These are phyloP conservation scores for Epinephelus fuscoguttatus DNA, from an alignment of 2,113 vertebrate genomes.

Conservation along the genomic window DNA sequence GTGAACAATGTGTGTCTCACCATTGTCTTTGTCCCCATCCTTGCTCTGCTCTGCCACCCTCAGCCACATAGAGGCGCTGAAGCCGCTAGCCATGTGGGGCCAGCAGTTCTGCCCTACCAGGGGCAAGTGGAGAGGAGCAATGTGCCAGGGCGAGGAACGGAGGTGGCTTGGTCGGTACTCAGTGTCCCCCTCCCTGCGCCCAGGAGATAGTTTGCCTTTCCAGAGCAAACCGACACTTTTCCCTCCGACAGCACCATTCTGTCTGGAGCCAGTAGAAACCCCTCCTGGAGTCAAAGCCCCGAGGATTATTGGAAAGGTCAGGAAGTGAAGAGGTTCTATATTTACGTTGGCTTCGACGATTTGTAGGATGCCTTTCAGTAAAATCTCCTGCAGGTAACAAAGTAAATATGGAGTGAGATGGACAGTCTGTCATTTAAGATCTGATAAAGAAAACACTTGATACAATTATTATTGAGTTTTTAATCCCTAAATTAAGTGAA, in stretches of 20 bases:
- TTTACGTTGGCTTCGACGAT: constrained; percentile 89
- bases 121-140: constrained; percentile 92
- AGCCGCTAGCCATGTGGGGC: constrained; percentile 97
- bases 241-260: constrained; percentile 67
- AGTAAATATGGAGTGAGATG: constrained; percentile 6
- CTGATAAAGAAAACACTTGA: neutral
- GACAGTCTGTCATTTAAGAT: neutral
- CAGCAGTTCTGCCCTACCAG: constrained; percentile 97
- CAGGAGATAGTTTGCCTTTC: constrained; percentile 85
- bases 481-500: neutral
- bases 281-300: constrained; percentile 67
- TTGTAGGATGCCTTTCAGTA: constrained; percentile 91
- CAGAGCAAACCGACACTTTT: constrained; percentile 77
- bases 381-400: constrained; percentile 86
- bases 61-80: constrained; percentile 95
- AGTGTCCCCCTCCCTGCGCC: constrained; percentile 82
- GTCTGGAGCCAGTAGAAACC: constrained; percentile 80
- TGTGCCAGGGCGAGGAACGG: constrained; percentile 92
- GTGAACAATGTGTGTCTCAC: constrained; percentile 71
- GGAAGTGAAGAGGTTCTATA: constrained; percentile 90
- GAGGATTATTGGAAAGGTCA: constrained; percentile 90
- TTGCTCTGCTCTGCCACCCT: constrained; percentile 76
- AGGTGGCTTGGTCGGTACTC: constrained; percentile 81
- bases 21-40: constrained; percentile 74
- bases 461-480: too few relatives aligned